Base-by-base conservation (phyloP, 2,797 vertebrate genomes). In the Thalassophryne amazonica region DNA sequence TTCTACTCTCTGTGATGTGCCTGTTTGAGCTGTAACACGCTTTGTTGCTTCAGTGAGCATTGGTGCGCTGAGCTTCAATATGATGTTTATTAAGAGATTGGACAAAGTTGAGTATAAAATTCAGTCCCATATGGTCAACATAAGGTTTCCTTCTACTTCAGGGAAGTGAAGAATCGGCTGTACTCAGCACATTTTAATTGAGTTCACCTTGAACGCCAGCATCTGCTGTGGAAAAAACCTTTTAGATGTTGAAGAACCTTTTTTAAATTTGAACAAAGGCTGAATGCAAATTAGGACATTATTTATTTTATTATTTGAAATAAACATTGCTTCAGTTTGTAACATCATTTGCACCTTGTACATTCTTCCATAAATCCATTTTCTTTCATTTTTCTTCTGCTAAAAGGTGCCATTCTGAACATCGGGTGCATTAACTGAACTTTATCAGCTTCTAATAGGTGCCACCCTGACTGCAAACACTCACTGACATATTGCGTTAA, bases 11-110 rank as follows among this genome's bases (percentile, higher is more conserved):
- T 4, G 61, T 50, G 66, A 65, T 56, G 72, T 55, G 58, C n/a
- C n/a, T n/a, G n/a, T 35, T 57, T 45, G 60, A 65, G 58, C 59
- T 37, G 50, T 73, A 70, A 61, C 60, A 60, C 51, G 47, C 46
- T 78, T 61, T 59, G 41, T 52, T 39, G 69, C 48, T 78, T 75
- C 65, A 60, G 28, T 43, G 51, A 76, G 65, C 59, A 55, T 35
- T n/a, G n/a, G 32, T 60, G 66, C 47, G 57, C 40, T 32, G 52
- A 50, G 63, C 20, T 45, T 54, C 70, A 73, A 69, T 64, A 62
- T 74, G 55, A 69, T 69, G 53, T 76, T 71, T 69, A 68, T 57
- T 63, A 56, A 60, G 20, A 41, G 54, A 21, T 12, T 4, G 8
- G 12, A 38, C 33, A 50, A 32, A 38, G 60, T 17, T 30, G 39